phyloP scores from a whole-genome alignment of 2,113 vertebrate genomes.

The Uropsilus gracilis region DNA sequence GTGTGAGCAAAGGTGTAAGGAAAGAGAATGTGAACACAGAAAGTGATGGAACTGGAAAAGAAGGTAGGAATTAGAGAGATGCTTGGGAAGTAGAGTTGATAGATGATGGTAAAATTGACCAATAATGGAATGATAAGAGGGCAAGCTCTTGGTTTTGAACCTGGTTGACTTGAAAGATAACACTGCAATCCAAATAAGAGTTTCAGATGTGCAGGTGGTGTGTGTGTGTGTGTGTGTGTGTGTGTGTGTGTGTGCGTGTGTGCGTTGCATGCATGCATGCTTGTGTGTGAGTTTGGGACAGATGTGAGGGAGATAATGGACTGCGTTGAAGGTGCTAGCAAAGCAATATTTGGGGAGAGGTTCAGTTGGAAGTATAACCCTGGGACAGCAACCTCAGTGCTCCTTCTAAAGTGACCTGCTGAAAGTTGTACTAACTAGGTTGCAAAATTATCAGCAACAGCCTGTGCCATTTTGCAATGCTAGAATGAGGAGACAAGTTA shows the following conservation, averaged over 20 bases:
- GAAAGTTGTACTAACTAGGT: neutral
- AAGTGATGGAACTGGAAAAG: neutral
- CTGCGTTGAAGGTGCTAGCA: neutral
- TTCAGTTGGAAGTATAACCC: neutral
- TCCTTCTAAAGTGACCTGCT: neutral
- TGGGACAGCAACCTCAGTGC: neutral
- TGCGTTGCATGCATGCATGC: too few relatives aligned
- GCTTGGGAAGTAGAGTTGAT: neutral
- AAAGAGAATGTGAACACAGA: neutral
- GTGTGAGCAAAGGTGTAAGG: neutral
- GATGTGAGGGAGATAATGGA: too few relatives aligned
- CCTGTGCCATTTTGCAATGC: neutral
- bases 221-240: neutral
- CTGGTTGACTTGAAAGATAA: neutral
- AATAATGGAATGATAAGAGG: neutral
- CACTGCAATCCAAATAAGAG: neutral
- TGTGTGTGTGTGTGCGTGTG: too few relatives aligned
- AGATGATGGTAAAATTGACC: neutral
- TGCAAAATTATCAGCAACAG: neutral
- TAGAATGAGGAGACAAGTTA: neutral
- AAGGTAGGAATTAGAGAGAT: neutral
- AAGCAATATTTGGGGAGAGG: too few relatives aligned
- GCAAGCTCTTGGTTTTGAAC: neutral
- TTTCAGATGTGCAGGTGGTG: neutral
- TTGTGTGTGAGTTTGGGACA: too few relatives aligned